phyloP scores from a whole-genome alignment of 2,113 vertebrate species.

The Caranx melampygus region DNA sequence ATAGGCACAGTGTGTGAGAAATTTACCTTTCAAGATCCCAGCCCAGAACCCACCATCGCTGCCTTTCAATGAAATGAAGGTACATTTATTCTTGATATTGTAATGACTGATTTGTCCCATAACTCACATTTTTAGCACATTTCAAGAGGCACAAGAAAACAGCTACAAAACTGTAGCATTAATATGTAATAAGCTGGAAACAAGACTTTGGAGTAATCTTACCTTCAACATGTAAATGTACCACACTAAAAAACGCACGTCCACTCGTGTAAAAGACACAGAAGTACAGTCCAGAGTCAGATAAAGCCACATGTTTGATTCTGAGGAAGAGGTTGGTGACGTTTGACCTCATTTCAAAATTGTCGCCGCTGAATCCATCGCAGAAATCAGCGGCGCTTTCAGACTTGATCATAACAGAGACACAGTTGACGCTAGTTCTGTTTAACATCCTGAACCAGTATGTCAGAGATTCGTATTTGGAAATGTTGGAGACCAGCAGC shows the following conservation, averaged over 20 bases:
- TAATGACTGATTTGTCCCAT: no score
- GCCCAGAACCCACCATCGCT: no score
- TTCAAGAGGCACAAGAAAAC: no score
- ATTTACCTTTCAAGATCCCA: no score
- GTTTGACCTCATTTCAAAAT: neutral
- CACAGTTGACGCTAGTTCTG: rapidly evolving
- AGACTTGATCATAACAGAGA: rapidly evolving
- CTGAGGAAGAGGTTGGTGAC: neutral
- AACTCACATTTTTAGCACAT: no score
- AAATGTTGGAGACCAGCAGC: conserved; percentile 10
- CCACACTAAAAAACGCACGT: neutral
- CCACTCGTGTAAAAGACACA: neutral
- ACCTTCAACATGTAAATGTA: conserved; percentile 20
- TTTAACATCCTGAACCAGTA: conserved; percentile 21
- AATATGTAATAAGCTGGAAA: neutral
- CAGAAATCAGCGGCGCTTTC: neutral
- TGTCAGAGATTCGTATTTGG: neutral
- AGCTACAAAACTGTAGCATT: no score
- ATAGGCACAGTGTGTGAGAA: no score
- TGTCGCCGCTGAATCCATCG: neutral
- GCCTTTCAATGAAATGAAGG: no score
- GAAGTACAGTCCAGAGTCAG: neutral
- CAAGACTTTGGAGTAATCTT: neutral
- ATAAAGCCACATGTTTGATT: neutral
- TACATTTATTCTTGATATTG: no score